Percentiles rank a stretch among this genome's conserved stretches.
Evolutionary conservation across 2,113 vertebrate species (phyloP).

Genomic region (Caranx melampygus): DNA sequence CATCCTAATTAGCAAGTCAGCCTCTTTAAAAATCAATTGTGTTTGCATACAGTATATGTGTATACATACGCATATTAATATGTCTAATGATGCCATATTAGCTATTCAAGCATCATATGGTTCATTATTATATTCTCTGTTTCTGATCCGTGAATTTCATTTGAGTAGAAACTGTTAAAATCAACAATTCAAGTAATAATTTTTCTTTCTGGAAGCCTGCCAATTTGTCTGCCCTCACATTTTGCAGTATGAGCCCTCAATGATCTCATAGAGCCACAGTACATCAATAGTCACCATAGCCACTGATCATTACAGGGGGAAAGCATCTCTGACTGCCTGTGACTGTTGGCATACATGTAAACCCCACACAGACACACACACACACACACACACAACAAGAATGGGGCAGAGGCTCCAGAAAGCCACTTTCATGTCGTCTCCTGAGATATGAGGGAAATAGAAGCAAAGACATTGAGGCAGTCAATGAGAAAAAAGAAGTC

Average conservation of each 20-base stretch:
- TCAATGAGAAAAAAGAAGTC: constrained; percentile 14
- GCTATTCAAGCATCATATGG: neutral
- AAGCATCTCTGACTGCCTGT: neutral
- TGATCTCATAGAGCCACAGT: neutral
- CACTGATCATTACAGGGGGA: constrained; percentile 14
- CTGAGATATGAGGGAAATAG: constrained; percentile 14
- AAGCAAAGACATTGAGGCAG: constrained; percentile 27
- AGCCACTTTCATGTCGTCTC: constrained; percentile 51
- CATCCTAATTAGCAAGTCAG: neutral
- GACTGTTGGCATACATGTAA: neutral
- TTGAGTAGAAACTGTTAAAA: constrained; percentile 13
- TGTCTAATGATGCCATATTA: neutral
- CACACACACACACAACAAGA: neutral
- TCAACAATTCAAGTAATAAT: neutral
- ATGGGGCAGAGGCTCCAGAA: constrained; percentile 20
- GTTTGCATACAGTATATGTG: constrained; percentile 2
- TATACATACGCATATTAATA: neutral
- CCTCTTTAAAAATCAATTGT: constrained; percentile 17
- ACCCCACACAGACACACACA: neutral
- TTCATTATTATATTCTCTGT: neutral
- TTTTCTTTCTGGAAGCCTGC: neutral
- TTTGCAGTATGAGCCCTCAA: neutral
- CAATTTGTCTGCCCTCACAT: neutral
- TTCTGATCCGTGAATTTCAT: neutral
- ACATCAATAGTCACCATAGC: constrained; percentile 5